Percentiles rank a stretch among this genome's conserved stretches.
phyloP scores from a whole-genome alignment of 1,140 invertebrate genomes.

The Helicoverpa armigera region DNA sequence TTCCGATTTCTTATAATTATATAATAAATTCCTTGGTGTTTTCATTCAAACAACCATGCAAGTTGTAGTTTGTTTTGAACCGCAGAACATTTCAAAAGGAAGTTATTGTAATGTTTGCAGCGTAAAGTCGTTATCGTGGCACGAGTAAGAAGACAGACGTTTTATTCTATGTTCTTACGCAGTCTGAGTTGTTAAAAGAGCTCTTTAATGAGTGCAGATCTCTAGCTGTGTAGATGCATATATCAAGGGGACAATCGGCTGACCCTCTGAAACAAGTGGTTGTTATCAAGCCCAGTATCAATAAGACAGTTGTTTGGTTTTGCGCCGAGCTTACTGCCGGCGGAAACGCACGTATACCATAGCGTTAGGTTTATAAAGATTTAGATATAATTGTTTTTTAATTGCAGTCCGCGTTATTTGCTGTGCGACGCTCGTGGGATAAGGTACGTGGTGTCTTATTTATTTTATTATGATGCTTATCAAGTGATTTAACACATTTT shows the following conservation, averaged over 20 bases:
- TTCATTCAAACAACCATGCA: too few species aligned
- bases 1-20: too few species aligned
- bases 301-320: slow-evolving; percentile 16
- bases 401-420: slow-evolving; percentile 14
- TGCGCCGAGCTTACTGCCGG: not conserved
- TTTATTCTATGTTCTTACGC: not conserved
- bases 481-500: too few species aligned
- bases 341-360: slow-evolving; percentile 15
- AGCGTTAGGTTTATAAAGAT: slow-evolving; percentile 9
- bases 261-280: slow-evolving; percentile 13
- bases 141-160: slow-evolving; percentile 9
- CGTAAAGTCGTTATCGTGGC: slow-evolving; percentile 2
- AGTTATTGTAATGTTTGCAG: not conserved
- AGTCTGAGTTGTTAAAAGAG: slow-evolving; percentile 8
- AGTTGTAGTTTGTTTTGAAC: too few species aligned
- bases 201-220: not conserved
- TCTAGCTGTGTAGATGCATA: slow-evolving; percentile 7
- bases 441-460: slow-evolving; percentile 11
- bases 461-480: not conserved
- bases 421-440: not conserved
- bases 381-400: slow-evolving; percentile 30
- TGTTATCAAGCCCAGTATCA: slow-evolving; percentile 17
- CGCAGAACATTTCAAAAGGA: not conserved
- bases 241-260: not conserved
- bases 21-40: too few species aligned